These are phyloP conservation scores for Decapterus maruadsi DNA, from an alignment of 2,797 vertebrate species.

Conservation along the genomic window DNA sequence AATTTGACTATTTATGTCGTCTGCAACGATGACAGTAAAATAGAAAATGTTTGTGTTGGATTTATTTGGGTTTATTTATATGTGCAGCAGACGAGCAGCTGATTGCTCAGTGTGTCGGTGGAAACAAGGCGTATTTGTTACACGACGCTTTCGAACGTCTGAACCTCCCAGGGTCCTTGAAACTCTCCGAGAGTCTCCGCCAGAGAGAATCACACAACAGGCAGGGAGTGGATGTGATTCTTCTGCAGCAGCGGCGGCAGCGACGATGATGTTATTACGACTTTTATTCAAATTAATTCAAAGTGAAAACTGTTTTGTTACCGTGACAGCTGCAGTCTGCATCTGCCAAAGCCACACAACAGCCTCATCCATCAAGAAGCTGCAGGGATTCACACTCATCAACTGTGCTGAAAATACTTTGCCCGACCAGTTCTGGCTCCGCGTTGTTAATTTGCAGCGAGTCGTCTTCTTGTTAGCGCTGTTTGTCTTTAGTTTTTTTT, in stretches of 20 bases:
- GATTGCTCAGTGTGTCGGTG: conserved; percentile 14
- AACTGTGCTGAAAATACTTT: conserved; percentile 27
- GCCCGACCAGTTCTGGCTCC: not conserved
- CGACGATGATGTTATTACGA: conserved; percentile 24
- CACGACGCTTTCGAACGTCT: not conserved
- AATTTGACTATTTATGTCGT: not conserved
- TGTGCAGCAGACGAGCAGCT: conserved; percentile 7
- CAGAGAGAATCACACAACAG: conserved; percentile 10
- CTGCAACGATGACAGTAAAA: not conserved
- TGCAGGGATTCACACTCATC: conserved; percentile 29
- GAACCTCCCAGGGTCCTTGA: not conserved
- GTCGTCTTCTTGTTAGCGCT: no score
- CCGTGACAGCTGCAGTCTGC: conserved; percentile 40
- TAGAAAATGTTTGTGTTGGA: not conserved
- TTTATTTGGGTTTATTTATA: conserved; percentile 17
- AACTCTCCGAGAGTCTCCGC: not conserved
- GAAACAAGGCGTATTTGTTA: not conserved
- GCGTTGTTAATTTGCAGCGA: conserved; percentile 3
- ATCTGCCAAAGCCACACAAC: conserved; percentile 48
- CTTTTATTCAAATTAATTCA: conserved; percentile 38
- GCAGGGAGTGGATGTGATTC: not conserved
- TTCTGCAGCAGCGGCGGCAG: not conserved
- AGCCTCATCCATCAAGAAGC: conserved; percentile 37
- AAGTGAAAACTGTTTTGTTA: conserved; percentile 54
- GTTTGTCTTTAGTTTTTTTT: no score